phyloP scores from a whole-genome alignment of 2,113 vertebrate species.

The Elachura formosa region DNA sequence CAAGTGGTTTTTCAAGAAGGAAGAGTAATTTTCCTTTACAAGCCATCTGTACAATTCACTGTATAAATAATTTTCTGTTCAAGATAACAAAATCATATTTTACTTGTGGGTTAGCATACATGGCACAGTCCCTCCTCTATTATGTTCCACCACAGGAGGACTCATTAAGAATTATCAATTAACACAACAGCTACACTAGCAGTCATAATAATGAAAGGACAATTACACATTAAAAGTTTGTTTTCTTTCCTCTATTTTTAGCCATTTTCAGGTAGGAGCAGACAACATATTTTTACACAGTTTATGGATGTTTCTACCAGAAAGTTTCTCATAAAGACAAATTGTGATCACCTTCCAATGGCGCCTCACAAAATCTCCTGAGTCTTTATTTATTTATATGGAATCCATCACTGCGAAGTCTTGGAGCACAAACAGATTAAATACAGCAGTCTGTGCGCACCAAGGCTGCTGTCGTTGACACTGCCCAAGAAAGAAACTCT shows the following conservation, averaged over 20 bases:
- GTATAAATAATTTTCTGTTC: slow-evolving; percentile 32
- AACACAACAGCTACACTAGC: slow-evolving; percentile 8
- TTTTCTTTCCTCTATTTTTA: not conserved
- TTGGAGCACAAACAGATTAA: slow-evolving; percentile 21
- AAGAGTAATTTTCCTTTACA: slow-evolving; percentile 54
- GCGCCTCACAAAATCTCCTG: slow-evolving; percentile 18
- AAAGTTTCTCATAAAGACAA: not conserved
- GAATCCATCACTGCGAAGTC: slow-evolving; percentile 1
- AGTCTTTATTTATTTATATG: slow-evolving; percentile 42
- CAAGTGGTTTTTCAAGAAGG: slow-evolving; percentile 61
- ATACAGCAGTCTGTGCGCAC: not conserved
- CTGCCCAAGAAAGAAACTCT: not conserved
- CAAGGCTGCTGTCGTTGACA: not conserved
- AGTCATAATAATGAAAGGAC: not conserved
- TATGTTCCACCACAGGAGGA: not conserved
- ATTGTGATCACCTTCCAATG: not conserved
- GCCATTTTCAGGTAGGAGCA: not conserved
- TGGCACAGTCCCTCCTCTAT: not conserved
- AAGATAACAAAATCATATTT: slow-evolving; percentile 42
- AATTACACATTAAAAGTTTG: not conserved
- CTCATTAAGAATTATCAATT: slow-evolving; percentile 37
- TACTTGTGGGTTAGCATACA: not conserved
- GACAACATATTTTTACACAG: not conserved
- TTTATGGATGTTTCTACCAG: not conserved
- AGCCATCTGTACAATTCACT: slow-evolving; percentile 49